phyloP scores from a whole-genome alignment of 2,113 vertebrate genomes.

The Anas platyrhynchos region DNA sequence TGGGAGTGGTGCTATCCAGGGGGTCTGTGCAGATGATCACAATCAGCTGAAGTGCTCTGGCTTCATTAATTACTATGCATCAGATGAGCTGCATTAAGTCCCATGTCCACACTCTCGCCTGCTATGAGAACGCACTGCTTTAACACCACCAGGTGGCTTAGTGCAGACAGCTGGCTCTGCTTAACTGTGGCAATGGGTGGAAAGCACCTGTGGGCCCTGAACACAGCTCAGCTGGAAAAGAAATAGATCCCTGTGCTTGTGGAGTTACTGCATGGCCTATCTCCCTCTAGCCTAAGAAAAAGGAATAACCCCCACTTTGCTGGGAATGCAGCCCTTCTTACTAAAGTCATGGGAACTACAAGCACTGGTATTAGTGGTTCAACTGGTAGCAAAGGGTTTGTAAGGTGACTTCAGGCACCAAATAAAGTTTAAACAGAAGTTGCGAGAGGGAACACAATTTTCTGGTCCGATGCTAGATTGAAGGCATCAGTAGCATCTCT shows the following conservation, averaged over 20 bases:
- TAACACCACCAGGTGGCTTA: not conserved
- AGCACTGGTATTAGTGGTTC: not conserved
- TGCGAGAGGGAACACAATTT: not conserved
- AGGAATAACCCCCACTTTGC: not conserved
- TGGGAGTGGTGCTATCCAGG: not conserved
- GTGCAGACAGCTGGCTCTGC: not conserved
- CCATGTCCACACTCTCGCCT: not conserved
- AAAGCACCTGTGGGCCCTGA: not conserved
- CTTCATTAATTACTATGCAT: not conserved
- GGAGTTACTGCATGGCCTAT: accelerated
- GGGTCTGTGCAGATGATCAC: not conserved
- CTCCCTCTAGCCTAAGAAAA: not conserved
- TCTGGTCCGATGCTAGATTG: not conserved
- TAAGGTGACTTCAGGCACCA: not conserved
- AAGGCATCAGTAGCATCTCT: not conserved
- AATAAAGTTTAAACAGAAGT: not conserved
- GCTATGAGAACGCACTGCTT: accelerated
- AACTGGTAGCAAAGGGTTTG: not conserved
- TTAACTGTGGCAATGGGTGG: accelerated
- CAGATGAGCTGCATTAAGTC: not conserved
- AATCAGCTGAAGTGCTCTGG: not conserved
- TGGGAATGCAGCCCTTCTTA: not conserved
- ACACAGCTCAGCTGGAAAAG: not conserved
- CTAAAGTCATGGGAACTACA: not conserved
- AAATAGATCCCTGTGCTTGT: not conserved